phyloP scores from a whole-genome alignment of 2,888 invertebrate species.

The Lamellibrachia satsuma region DNA sequence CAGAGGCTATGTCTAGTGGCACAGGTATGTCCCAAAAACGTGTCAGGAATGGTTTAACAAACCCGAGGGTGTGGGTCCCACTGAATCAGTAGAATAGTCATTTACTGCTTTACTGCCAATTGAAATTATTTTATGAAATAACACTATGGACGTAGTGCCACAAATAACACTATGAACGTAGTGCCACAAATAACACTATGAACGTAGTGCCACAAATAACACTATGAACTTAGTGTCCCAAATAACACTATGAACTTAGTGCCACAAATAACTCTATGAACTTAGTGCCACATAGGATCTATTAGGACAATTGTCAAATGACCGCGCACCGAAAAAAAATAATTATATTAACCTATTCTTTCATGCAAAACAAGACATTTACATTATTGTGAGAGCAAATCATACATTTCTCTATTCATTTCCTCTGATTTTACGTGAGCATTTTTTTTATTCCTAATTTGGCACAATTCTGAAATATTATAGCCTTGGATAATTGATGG shows the following conservation, averaged over 20 bases:
- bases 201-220: too few relatives aligned
- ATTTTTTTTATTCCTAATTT: neutral
- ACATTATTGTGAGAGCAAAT: neutral
- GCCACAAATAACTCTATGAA: neutral
- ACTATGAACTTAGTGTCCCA: too few relatives aligned
- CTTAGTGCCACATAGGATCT: neutral
- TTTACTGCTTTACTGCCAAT: neutral
- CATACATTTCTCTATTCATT: neutral
- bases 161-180: too few relatives aligned
- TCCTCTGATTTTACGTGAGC: neutral
- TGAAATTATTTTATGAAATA: neutral
- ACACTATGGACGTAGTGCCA: too few relatives aligned
- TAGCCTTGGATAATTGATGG: neutral
- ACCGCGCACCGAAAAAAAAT: too few relatives aligned
- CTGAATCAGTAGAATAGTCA: neutral
- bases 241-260: too few relatives aligned
- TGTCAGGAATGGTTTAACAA: too few relatives aligned
- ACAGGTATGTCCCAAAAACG: too few relatives aligned
- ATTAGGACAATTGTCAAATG: neutral
- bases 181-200: too few relatives aligned
- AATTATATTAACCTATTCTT: too few relatives aligned
- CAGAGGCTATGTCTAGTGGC: too few relatives aligned
- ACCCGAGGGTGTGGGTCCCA: neutral
- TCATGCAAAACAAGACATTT: too few relatives aligned
- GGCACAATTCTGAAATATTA: neutral